Conservation (phyloP, 2,888 invertebrate genomes). For the Drosophila anceps region DNA sequence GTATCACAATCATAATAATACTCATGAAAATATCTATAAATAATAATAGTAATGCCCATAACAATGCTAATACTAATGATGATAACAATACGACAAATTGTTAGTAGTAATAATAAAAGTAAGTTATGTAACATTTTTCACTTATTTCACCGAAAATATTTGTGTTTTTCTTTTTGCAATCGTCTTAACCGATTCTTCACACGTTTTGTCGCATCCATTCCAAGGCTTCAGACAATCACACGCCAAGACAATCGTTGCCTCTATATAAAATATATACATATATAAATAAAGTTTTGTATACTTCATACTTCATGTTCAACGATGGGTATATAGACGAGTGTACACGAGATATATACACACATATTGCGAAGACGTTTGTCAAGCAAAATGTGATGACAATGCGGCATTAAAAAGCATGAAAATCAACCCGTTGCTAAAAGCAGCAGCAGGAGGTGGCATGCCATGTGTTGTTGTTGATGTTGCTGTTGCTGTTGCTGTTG, state of each 20-base stretch:
- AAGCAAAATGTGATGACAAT: conserved; percentile 74
- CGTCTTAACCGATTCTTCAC: conserved; percentile 38
- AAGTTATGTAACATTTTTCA: conserved; percentile 21
- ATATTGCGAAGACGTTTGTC: conserved; percentile 38
- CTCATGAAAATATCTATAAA: background rate
- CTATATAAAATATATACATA: conserved; percentile 23
- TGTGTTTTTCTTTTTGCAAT: conserved; percentile 26
- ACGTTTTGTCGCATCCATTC: conserved; percentile 48
- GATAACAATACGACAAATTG: background rate
- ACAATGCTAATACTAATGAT: background rate
- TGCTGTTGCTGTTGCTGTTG: conserved; percentile 26
- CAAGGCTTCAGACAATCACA: conserved; percentile 40
- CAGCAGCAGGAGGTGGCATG: conserved; percentile 22
- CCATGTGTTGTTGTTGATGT: conserved; percentile 18
- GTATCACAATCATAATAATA: background rate
- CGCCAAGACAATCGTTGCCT: conserved; percentile 34
- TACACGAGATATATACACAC: background rate
- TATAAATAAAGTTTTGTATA: conserved; percentile 20
- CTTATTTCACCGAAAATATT: conserved; percentile 15
- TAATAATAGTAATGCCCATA: background rate
- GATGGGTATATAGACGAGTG: background rate
- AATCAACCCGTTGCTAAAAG: conserved; percentile 47
- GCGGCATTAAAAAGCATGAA: conserved; percentile 72
- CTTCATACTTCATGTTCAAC: conserved; percentile 20
- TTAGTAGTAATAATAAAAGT: background rate